Conservation (phyloP, 2,888 invertebrate species). For the Agapetus fuscipes region DNA sequence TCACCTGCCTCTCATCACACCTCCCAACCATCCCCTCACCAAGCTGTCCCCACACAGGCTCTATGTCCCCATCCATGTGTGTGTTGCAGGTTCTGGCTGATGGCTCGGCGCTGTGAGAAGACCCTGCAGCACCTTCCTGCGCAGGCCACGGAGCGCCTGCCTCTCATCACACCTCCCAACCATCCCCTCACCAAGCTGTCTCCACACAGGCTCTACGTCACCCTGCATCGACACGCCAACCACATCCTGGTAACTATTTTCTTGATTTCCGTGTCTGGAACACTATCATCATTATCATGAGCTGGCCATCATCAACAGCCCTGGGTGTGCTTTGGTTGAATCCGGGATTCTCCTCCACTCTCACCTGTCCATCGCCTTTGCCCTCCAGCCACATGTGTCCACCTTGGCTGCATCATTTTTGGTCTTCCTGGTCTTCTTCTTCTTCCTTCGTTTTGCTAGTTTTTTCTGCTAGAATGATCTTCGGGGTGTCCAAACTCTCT, state of each 20-base stretch:
- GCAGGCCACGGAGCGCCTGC: slow-evolving; percentile 74
- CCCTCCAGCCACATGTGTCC: too few species aligned
- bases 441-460: too few species aligned
- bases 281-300: too few species aligned
- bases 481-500: too few species aligned
- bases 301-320: too few species aligned
- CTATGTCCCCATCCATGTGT: too few species aligned
- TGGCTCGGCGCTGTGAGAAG: slow-evolving; percentile 86
- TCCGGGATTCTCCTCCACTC: too few species aligned
- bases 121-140: slow-evolving; percentile 91
- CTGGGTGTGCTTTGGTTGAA: too few species aligned
- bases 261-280: neutral
- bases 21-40: slow-evolving; percentile 67
- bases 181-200: slow-evolving; percentile 68
- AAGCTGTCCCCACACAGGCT: slow-evolving; percentile 70
- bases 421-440: too few species aligned
- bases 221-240: slow-evolving; percentile 75
- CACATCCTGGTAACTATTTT: slow-evolving; percentile 64
- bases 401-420: too few species aligned
- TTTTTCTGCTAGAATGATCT: too few species aligned
- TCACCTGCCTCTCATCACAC: slow-evolving; percentile 72
- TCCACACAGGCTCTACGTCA: slow-evolving; percentile 72
- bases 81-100: slow-evolving; percentile 87
- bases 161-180: slow-evolving; percentile 70
- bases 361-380: too few species aligned